Conservation (phyloP, 2,888 invertebrate species). For the Ophioninae sp. region DNA sequence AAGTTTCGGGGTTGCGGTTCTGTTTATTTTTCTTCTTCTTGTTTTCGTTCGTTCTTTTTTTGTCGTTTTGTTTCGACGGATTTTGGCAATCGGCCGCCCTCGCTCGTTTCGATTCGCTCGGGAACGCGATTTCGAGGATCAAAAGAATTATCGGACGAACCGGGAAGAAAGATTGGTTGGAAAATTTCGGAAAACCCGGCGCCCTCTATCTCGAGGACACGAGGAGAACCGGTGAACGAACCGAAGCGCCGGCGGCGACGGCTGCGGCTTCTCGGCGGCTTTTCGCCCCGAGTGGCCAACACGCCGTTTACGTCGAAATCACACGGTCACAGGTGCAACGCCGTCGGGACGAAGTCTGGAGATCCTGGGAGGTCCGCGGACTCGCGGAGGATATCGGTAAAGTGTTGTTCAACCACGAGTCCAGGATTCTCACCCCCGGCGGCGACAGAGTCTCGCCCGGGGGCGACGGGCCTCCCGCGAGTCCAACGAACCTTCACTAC, state of each 20-base stretch:
- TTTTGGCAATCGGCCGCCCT: neutral
- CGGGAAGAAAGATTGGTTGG: constrained; percentile 30
- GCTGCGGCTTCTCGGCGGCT: constrained; percentile 54
- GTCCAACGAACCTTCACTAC: constrained; percentile 77
- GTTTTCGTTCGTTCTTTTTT: neutral
- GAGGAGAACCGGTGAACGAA: constrained; percentile 4
- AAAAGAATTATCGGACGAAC: constrained; percentile 50
- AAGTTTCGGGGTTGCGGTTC: neutral
- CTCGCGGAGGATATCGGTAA: constrained; percentile 76
- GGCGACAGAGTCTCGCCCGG: constrained; percentile 78
- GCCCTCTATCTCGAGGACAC: constrained; percentile 15
- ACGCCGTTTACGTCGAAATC: constrained; percentile 53
- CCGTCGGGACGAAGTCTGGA: constrained; percentile 58
- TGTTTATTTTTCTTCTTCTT: neutral
- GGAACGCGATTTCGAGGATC: neutral
- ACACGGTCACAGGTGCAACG: constrained; percentile 44
- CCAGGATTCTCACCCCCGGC: constrained; percentile 81
- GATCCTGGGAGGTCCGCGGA: constrained; percentile 72
- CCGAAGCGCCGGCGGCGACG: constrained; percentile 43
- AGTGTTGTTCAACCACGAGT: constrained; percentile 80
- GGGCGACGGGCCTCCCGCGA: constrained; percentile 79
- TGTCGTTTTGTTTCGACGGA: neutral
- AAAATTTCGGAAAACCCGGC: constrained; percentile 12
- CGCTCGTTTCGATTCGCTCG: too few relatives aligned
- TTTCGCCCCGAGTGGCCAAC: constrained; percentile 52